These are phyloP conservation scores for Smittia aterrima DNA, from an alignment of 2,888 invertebrate species.

Conservation along the genomic window DNA sequence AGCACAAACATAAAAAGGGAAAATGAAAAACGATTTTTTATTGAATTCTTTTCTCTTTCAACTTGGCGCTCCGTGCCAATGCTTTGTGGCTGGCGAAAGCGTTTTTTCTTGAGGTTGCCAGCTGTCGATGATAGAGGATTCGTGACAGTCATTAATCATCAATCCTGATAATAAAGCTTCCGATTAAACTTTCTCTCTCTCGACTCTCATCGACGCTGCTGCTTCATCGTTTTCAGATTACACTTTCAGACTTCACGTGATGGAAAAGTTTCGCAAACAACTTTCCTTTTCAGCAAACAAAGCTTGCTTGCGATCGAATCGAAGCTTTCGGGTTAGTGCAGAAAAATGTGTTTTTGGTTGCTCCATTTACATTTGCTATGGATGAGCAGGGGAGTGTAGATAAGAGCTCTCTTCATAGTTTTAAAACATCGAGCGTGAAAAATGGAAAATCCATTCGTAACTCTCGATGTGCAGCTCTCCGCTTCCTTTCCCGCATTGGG, in stretches of 20 bases:
- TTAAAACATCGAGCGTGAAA: neutral
- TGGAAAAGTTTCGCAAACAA: no score
- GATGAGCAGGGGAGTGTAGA: neutral
- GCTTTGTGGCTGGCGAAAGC: slow-evolving; percentile 11
- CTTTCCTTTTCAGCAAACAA: no score
- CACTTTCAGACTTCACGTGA: neutral
- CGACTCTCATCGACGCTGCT: no score
- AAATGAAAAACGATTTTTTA: slow-evolving; percentile 32
- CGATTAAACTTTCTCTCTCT: neutral
- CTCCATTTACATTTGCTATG: neutral
- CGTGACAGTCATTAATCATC: slow-evolving; percentile 41
- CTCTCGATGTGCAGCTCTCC: neutral
- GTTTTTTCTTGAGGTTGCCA: slow-evolving; percentile 32
- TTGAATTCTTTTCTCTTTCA: slow-evolving; percentile 3
- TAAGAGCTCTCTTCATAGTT: neutral
- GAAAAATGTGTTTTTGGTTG: neutral
- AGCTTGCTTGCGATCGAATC: no score
- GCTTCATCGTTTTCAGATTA: slow-evolving; percentile 12
- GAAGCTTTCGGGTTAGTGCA: no score
- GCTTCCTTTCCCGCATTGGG: neutral
- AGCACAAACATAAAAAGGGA: neutral
- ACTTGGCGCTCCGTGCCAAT: neutral
- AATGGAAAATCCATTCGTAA: slow-evolving; percentile 30
- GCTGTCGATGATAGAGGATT: slow-evolving; percentile 35
- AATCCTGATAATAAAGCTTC: slow-evolving; percentile 37